phyloP scores from a whole-genome alignment of 30 jellyfish, hydroid and myxozoan species.

The Turritopsis rubra region DNA sequence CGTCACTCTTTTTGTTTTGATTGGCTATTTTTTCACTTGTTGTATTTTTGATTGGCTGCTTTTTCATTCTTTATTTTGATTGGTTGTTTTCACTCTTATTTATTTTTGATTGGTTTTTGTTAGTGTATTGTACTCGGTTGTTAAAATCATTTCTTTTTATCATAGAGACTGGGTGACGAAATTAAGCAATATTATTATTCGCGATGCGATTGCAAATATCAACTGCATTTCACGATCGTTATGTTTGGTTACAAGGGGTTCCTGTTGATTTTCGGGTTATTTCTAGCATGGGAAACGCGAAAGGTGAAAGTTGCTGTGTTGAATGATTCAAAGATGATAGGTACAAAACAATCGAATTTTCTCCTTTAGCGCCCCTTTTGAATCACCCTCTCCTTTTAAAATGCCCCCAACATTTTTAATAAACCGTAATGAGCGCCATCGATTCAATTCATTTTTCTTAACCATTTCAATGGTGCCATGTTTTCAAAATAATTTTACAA shows the following conservation, averaged over 20 bases:
- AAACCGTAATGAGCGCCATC: too few relatives aligned
- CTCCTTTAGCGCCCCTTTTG: background rate
- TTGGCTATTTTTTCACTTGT: background rate
- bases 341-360: background rate
- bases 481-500: too few relatives aligned
- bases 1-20: too few relatives aligned
- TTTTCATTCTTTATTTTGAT: too few relatives aligned
- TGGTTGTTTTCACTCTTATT: too few relatives aligned
- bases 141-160: background rate
- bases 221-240: slow-evolving; percentile 16
- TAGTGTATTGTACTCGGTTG: too few relatives aligned
- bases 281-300: slow-evolving; percentile 86
- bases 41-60: background rate
- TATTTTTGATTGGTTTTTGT: too few relatives aligned
- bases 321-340: slow-evolving; percentile 69
- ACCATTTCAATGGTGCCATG: too few relatives aligned
- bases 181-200: background rate
- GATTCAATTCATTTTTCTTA: too few relatives aligned
- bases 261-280: slow-evolving; percentile 62
- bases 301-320: slow-evolving; percentile 73
- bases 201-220: slow-evolving; percentile 15
- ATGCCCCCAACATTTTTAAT: background rate
- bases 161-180: background rate
- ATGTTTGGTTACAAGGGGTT: slow-evolving; percentile 32
- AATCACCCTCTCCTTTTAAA: background rate